These are phyloP conservation scores for Acanthurus leucopareius DNA, from an alignment of 2,797 vertebrate species.

Conservation along the genomic window DNA sequence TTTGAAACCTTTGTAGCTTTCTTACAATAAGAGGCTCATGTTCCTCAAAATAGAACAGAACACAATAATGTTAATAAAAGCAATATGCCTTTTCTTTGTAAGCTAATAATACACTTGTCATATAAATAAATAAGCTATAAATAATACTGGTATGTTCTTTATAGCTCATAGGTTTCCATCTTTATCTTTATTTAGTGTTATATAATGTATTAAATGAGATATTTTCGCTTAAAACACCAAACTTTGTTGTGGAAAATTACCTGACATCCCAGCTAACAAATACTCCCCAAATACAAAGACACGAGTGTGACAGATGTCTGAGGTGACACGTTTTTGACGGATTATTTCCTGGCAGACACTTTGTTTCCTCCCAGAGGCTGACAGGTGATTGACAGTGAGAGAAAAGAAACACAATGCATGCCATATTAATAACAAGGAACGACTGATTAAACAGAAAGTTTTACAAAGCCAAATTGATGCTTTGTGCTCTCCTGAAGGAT, in stretches of 20 bases:
- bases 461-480: constrained; percentile 25
- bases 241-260: constrained; percentile 39
- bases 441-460: constrained; percentile 36
- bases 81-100: constrained; percentile 30
- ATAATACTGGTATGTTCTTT: constrained; percentile 39
- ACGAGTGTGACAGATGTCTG: constrained; percentile 51
- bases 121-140: constrained; percentile 30
- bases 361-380: constrained; percentile 38
- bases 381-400: constrained; percentile 60
- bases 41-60: constrained; percentile 34
- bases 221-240: constrained; percentile 21
- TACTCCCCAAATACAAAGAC: constrained; percentile 43
- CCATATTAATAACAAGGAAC: constrained; percentile 21
- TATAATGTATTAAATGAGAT: constrained; percentile 25
- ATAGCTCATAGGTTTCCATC: constrained; percentile 37
- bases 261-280: constrained; percentile 27
- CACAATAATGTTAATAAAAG: constrained; percentile 37
- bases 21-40: background rate
- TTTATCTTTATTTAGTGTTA: constrained; percentile 29
- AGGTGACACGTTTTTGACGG: constrained; percentile 57
- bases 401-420: constrained; percentile 24
- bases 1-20: too few relatives aligned
- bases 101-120: constrained; percentile 45
- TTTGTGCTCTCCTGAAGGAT: constrained; percentile 19
- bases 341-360: constrained; percentile 61